These are phyloP conservation scores for Pionites leucogaster DNA, from an alignment of 2,113 vertebrate species.

Conservation along the genomic window DNA sequence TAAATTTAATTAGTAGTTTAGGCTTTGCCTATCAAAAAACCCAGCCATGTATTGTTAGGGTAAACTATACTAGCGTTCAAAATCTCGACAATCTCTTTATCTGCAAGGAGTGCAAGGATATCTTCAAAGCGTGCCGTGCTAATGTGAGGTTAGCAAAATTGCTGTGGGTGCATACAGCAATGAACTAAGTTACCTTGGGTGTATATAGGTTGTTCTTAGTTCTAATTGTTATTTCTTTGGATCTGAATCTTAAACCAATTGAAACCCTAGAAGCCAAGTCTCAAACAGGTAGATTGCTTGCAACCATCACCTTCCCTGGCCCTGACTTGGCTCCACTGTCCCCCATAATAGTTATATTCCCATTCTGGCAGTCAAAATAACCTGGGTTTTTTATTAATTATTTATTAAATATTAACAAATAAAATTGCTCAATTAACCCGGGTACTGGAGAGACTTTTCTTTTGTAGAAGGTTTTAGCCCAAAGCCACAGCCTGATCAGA, in stretches of 20 bases:
- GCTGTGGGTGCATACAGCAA: background rate
- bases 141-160: background rate
- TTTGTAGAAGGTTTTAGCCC: background rate
- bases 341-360: background rate
- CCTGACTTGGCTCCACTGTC: background rate
- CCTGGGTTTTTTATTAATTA: background rate
- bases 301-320: background rate
- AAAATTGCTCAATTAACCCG: background rate
- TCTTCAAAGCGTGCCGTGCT: rapidly evolving
- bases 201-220: background rate
- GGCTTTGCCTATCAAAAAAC: background rate
- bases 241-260: background rate
- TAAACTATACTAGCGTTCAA: background rate
- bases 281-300: background rate
- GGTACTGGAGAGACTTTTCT: background rate
- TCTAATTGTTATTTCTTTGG: background rate
- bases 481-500: background rate
- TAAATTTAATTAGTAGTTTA: background rate
- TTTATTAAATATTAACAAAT: background rate
- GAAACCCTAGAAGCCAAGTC: background rate
- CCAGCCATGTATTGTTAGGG: background rate
- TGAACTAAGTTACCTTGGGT: background rate
- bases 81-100: background rate
- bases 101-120: background rate
- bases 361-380: background rate